Evolutionary conservation across 1,140 invertebrate species (phyloP).

Genomic region (Chrysoperla carnea): DNA sequence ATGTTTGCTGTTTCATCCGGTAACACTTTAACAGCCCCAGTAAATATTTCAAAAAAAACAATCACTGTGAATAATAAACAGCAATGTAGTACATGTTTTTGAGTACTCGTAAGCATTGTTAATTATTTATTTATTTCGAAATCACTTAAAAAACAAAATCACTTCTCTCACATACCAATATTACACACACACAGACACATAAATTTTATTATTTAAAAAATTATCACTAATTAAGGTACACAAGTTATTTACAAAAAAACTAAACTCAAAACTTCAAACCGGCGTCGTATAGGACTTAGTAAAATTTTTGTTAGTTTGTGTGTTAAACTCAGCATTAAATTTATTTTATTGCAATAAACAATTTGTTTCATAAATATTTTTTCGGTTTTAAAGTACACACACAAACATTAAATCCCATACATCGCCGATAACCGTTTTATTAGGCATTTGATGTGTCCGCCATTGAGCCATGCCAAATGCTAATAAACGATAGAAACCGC

Average conservation of each 20-base stretch:
- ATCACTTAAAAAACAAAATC: not conserved
- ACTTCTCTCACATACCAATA: not conserved
- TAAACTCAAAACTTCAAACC: not conserved
- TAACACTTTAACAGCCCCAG: slow-evolving; percentile 56
- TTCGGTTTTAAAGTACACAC: not conserved
- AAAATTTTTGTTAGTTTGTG: not conserved
- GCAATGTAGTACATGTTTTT: slow-evolving; percentile 65
- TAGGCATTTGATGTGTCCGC: not conserved
- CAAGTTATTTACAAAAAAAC: not conserved
- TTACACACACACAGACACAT: not conserved
- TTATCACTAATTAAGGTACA: no score
- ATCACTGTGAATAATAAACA: slow-evolving; percentile 56
- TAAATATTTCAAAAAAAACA: slow-evolving; percentile 56
- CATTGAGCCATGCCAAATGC: not conserved
- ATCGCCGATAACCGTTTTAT: not conserved
- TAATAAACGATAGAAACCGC: not conserved
- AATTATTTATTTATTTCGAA: slow-evolving; percentile 8
- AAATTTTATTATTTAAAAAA: not conserved
- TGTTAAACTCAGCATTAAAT: not conserved
- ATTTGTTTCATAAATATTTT: not conserved
- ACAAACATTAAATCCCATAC: not conserved
- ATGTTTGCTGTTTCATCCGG: slow-evolving; percentile 34
- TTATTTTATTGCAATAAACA: not conserved
- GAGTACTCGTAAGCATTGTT: slow-evolving; percentile 39
- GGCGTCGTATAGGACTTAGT: not conserved